phyloP scores from a whole-genome alignment of 1,140 invertebrate genomes.

The Agrilus planipennis region DNA sequence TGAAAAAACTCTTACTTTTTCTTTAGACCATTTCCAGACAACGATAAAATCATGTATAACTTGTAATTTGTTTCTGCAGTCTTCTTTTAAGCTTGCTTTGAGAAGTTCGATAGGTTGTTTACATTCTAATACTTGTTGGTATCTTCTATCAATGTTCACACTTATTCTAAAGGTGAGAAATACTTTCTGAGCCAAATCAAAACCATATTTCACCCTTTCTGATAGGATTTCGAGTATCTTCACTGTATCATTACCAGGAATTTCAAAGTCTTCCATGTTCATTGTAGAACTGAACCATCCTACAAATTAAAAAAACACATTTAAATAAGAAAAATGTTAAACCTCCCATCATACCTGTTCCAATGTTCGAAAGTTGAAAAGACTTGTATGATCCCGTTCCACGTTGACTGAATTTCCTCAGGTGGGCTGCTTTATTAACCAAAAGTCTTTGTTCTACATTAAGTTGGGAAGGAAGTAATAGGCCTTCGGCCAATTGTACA shows the following conservation, averaged over 20 bases:
- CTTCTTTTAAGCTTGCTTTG: slow-evolving; percentile 39
- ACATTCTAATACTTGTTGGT: slow-evolving; percentile 37
- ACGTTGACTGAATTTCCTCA: slow-evolving; percentile 14
- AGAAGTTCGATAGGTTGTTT: slow-evolving; percentile 41
- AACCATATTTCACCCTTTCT: slow-evolving; percentile 37
- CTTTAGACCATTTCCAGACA: slow-evolving; percentile 26
- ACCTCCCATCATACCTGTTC: too few species aligned
- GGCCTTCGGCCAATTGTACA: slow-evolving; percentile 38
- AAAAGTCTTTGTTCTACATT: slow-evolving; percentile 28
- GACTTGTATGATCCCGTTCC: slow-evolving; percentile 17
- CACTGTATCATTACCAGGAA: slow-evolving; percentile 22
- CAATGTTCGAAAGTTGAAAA: slow-evolving; percentile 14
- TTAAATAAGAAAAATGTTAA: too few species aligned
- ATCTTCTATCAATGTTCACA: slow-evolving; percentile 40
- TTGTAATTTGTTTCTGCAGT: slow-evolving; percentile 41
- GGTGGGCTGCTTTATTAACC: slow-evolving; percentile 12
- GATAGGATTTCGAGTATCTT: slow-evolving; percentile 20
- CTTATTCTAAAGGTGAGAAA: slow-evolving; percentile 43
- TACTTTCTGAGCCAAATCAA: slow-evolving; percentile 39
- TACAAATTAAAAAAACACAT: too few species aligned
- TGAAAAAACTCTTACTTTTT: slow-evolving; percentile 20
- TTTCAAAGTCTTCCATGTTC: slow-evolving; percentile 18
- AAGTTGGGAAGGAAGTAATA: slow-evolving; percentile 30
- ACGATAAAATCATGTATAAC: slow-evolving; percentile 39
- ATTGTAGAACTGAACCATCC: too few species aligned